Evolutionary conservation across 2,113 vertebrate species (phyloP).

Genomic region (Felis catus): F.catus_Fca126_mat1.0 CM031424.1:53054501-53055000

Average conservation of each 20-base stretch:
- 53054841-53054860: neutral
- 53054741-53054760: neutral
- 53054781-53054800: neutral
- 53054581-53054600: neutral
- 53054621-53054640: neutral
- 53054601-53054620: neutral
- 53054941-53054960: neutral
- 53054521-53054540: neutral
- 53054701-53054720: neutral
- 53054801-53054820: neutral
- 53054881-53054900: neutral
- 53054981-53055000: neutral
- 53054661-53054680: neutral
- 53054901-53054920: neutral
- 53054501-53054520: neutral
- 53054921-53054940: neutral
- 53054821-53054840: neutral
- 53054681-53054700: neutral
- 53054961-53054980: neutral
- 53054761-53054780: neutral
- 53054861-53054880: neutral
- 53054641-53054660: neutral
- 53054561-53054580: neutral
- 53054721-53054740: neutral
- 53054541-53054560: neutral